Evolutionary conservation across 2,888 invertebrate genomes (phyloP).

Genomic region (Lathronympha strigana): DNA sequence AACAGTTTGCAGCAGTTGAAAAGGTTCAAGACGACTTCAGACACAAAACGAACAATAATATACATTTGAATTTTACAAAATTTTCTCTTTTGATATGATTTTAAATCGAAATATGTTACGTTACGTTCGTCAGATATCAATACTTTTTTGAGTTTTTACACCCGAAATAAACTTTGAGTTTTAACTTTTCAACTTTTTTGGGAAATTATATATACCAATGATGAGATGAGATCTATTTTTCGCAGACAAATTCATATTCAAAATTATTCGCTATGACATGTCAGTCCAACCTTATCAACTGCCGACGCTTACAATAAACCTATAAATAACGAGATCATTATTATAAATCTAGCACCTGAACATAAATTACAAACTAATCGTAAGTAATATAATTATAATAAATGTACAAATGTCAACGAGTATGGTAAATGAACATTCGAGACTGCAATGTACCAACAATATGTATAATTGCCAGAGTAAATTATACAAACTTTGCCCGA

Average conservation of each 20-base stretch:
- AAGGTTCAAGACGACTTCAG: neutral
- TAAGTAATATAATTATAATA: constrained; percentile 4
- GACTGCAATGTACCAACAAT: neutral
- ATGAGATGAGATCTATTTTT: too few relatives aligned
- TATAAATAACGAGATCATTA: constrained; percentile 39
- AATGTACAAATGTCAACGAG: constrained; percentile 2
- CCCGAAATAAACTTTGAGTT: too few relatives aligned
- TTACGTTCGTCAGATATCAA: too few relatives aligned
- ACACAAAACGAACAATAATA: too few relatives aligned
- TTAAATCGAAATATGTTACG: too few relatives aligned
- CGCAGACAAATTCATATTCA: neutral
- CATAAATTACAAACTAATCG: constrained; percentile 29
- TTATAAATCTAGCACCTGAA: constrained; percentile 43
- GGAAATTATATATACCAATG: too few relatives aligned
- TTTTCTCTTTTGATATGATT: too few relatives aligned
- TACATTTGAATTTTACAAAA: too few relatives aligned
- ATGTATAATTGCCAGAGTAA: neutral
- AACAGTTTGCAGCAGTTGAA: constrained; percentile 11
- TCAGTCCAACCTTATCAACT: constrained; percentile 6
- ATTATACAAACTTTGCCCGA: neutral
- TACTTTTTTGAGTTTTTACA: too few relatives aligned
- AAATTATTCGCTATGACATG: neutral
- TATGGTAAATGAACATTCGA: neutral
- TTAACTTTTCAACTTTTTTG: too few relatives aligned
- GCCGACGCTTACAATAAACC: constrained; percentile 11